Base-by-base conservation (phyloP, 2,113 vertebrate genomes). In the Zosterops japonicus region DNA sequence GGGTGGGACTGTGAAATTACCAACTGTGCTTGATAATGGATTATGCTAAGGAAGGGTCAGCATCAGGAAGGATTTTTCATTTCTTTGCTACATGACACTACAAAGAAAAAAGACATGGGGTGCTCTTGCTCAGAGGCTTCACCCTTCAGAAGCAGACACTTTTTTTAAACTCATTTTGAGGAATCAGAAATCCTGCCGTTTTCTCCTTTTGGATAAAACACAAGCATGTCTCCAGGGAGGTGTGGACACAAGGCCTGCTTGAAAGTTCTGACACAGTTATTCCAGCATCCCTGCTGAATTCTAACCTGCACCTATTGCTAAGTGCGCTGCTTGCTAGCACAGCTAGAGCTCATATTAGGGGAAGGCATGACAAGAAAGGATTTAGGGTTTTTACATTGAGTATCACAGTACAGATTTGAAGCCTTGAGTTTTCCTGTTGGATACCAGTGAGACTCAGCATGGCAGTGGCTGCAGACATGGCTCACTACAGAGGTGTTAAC, bases 221-320 rank as follows among this genome's bases (percentile, higher is more conserved):
- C 0, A 0, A 25, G 14, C 8, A 17, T 1, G 1, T 64, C 44
- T 82, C 64, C 2, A 5, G 53, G 6, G 12, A 83, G 25, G 16
- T 65, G 15, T 16, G 21, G 52, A 50, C 22, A 29, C 13, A 14
- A 36, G 15, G 46, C 13, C 64, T 49, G 31, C 24, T 33, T 46
- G 24, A 61, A 44, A 82, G 16, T 22, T 84, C 52, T 50, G 14
- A 5, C 14, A 60, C 4, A 7, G 8, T 8, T 79, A n/a, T 28
- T 83, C 27, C 49, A 72, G 14, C 16, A 65, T 9, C 23, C 24
- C 31, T 5, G 2, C 13, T 46, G 52, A 50, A 52, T 22, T 87
- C 91, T 28, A 18, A 84, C 47, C 12, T 3, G 7, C 12, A 29
- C 4, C 27, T 41, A 19, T 65, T 28, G 20, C 18, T 53, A 35